These are phyloP conservation scores for Danio aesculapii DNA, from an alignment of 2,797 vertebrate species.

Conservation along the genomic window DNA sequence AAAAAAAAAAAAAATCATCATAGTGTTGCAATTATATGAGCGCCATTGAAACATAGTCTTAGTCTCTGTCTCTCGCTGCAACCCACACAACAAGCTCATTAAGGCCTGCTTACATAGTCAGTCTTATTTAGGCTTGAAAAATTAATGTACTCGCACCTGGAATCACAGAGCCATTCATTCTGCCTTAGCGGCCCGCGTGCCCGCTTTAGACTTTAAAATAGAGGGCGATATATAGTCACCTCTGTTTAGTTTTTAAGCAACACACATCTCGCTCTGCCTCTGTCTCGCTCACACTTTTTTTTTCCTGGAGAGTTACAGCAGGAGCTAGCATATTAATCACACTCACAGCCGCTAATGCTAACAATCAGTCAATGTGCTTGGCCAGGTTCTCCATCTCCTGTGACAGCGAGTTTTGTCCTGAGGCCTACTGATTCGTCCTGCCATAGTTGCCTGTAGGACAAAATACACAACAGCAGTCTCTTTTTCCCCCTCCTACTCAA, in stretches of 20 bases:
- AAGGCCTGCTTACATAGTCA: conserved; percentile 74
- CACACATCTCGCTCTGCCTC: conserved; percentile 70
- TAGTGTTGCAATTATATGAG: conserved; percentile 75
- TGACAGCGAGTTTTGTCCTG: conserved; percentile 86
- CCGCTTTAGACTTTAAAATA: conserved; percentile 73
- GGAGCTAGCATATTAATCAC: conserved; percentile 92
- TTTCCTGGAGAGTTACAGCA: conserved; percentile 82
- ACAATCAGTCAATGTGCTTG: conserved; percentile 90
- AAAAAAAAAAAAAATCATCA: conserved; percentile 66
- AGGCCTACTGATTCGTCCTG: conserved; percentile 85
- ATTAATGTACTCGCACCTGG: conserved; percentile 77
- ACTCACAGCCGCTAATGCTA: conserved; percentile 91
- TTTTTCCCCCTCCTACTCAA: conserved; percentile 45
- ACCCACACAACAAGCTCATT: conserved; percentile 79
- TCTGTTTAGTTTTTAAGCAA: conserved; percentile 78
- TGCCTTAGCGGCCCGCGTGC: conserved; percentile 61
- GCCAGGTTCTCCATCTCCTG: conserved; percentile 84
- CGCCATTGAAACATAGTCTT: conserved; percentile 73
- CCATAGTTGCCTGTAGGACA: conserved; percentile 78
- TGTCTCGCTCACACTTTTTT: conserved; percentile 61
- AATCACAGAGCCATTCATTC: conserved; percentile 75
- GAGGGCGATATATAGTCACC: conserved; percentile 75
- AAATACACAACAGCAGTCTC: conserved; percentile 69
- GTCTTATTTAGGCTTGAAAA: conserved; percentile 77
- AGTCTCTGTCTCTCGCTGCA: conserved; percentile 69